These are phyloP conservation scores for Acanthis flammea DNA, from an alignment of 2,797 vertebrate species.

Conservation along the genomic window DNA sequence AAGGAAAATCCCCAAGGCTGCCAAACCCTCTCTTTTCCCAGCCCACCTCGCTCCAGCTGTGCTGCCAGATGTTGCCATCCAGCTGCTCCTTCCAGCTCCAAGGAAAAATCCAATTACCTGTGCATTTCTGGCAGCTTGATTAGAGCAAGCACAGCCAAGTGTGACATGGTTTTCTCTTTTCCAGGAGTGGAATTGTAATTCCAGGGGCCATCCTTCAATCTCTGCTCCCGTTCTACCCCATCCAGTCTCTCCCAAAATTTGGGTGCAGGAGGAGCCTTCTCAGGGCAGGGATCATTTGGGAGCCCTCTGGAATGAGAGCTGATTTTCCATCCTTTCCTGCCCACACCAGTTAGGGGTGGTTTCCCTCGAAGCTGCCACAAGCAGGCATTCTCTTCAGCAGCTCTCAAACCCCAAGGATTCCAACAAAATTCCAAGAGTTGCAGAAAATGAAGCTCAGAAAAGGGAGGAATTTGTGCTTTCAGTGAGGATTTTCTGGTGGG, in stretches of 20 bases:
- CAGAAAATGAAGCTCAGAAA: too few species aligned
- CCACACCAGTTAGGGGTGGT: rapidly evolving
- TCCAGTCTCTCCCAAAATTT: rapidly evolving
- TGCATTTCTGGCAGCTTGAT: neutral
- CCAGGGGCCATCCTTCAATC: neutral
- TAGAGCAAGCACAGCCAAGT: neutral
- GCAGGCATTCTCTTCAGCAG: neutral
- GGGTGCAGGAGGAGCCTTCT: neutral
- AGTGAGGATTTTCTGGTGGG: neutral
- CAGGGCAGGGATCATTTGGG: neutral
- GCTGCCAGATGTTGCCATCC: slow-evolving; percentile 20
- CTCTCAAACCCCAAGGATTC: neutral
- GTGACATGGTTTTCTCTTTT: neutral
- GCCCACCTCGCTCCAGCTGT: rapidly evolving
- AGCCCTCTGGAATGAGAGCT: neutral
- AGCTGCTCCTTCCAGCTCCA: neutral
- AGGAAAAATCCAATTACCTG: neutral
- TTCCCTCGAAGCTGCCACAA: neutral
- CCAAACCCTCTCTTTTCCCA: neutral
- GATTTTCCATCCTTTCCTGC: neutral
- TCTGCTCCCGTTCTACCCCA: neutral
- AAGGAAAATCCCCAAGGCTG: neutral
- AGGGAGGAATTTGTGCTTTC: neutral
- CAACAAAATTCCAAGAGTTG: neutral
- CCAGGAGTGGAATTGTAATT: neutral